Evolutionary conservation across 2,888 invertebrate genomes (phyloP), one percentile per base, ranked within the genome.

Genomic region (Buathra laborator): DNA sequence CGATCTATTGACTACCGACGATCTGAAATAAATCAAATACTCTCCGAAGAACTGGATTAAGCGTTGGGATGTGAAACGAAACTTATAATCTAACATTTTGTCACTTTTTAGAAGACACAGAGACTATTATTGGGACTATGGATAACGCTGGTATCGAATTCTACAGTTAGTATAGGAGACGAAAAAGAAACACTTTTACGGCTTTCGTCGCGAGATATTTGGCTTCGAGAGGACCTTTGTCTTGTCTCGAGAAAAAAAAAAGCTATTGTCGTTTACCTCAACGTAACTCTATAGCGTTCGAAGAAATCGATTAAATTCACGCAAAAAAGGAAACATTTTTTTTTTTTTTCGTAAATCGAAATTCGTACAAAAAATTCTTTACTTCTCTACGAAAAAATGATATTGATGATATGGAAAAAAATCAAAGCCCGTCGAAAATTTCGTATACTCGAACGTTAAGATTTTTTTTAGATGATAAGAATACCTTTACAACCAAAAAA

Each of bases 211-310:
- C 56, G 24, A 46, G 9, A 12, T 19, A 37, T 76, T 71, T 71
- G 70, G 77, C 71, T 71, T 77, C 44, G 10, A 76, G 66, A 51
- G 44, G 53, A 16, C 19, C 48, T 72, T 66, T 32, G 68, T 68
- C 77, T 24, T 24, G 16, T 46, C 56, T 32, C 51, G 19, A 24
- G n/a, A 46, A 14, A 72, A 77, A 44, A 48, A 62, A 48, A 66
- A 32, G 16, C 64, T 84, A 81, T 80, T 79, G 71, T 82, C 82
- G 29, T 64, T 66, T n/a, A 24, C 10, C 44, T 59, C 43, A 46
- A 56, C 14, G 46, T 74, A 19, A 56, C 24, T 56, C 19, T 9
- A 24, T 56, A 9, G 56, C 24, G 56, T 24, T 24, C 24, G 24
- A 56, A 56, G 19, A 1, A 10, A 2, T 12, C 37, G 37, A 37